Conservation (phyloP, 2,797 vertebrate species). For the Miichthys miiuy region DNA sequence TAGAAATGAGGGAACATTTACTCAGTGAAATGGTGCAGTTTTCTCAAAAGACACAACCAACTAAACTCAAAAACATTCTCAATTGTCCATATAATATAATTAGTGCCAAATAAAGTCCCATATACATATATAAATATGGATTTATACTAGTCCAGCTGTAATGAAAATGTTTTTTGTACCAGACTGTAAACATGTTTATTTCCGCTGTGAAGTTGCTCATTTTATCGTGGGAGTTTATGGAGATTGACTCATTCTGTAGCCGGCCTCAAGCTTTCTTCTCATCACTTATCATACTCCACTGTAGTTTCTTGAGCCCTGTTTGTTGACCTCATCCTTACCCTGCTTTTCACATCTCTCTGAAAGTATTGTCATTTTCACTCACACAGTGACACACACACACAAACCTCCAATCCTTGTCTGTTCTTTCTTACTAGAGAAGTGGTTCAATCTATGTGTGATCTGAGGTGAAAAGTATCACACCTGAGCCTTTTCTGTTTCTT, state of each 20-base stretch:
- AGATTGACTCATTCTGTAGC: too few species aligned
- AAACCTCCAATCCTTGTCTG: neutral
- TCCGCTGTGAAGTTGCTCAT: too few species aligned
- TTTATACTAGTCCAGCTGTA: too few species aligned
- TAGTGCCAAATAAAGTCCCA: neutral
- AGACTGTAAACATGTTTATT: too few species aligned
- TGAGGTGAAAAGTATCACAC: neutral
- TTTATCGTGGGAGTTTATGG: too few species aligned
- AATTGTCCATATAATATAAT: neutral
- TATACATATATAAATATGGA: too few species aligned
- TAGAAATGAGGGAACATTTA: neutral
- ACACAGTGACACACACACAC: slow-evolving; percentile 11
- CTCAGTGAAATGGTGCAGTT: too few species aligned
- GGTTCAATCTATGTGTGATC: slow-evolving; percentile 22
- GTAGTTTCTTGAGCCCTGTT: neutral
- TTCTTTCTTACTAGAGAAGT: slow-evolving; percentile 13
- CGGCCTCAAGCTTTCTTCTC: neutral
- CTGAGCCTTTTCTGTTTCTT: neutral
- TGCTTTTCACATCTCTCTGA: slow-evolving; percentile 47
- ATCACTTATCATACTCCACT: slow-evolving; percentile 1
- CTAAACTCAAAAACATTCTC: neutral
- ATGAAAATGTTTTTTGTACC: too few species aligned
- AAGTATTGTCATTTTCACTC: slow-evolving; percentile 20
- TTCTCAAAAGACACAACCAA: too few species aligned
- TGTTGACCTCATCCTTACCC: slow-evolving; percentile 34